Percentiles rank a stretch among this genome's conserved stretches.
phyloP scores from a whole-genome alignment of 2,113 vertebrate genomes.

The Cheilinus undulatus region DNA sequence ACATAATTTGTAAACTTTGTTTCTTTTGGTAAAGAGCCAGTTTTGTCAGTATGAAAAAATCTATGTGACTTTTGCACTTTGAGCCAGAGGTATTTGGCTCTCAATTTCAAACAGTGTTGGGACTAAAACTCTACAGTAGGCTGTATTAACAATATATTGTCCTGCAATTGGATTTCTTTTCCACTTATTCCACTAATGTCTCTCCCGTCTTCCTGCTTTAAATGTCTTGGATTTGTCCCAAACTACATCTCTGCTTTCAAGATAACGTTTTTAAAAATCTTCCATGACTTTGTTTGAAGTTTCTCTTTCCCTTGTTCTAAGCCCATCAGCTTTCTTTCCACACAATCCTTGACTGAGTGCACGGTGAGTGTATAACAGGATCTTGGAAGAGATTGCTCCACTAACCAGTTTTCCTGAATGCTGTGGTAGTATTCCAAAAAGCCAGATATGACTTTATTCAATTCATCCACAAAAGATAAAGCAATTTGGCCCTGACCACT shows the following conservation, averaged over 20 bases:
- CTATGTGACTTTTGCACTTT: too few species aligned
- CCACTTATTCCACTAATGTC: conserved; percentile 1
- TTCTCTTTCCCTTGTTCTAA: conserved; percentile 19
- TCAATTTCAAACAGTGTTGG: too few species aligned
- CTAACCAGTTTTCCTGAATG: conserved; percentile 78
- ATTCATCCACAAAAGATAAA: conserved; percentile 80
- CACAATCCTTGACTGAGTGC: conserved; percentile 60
- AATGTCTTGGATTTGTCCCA: neutral
- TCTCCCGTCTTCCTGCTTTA: neutral
- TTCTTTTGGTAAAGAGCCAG: too few species aligned
- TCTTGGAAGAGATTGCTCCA: conserved; percentile 75
- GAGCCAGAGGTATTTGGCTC: too few species aligned
- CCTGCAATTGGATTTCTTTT: neutral
- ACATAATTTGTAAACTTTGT: too few species aligned
- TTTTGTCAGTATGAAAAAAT: too few species aligned
- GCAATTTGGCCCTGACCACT: conserved; percentile 75
- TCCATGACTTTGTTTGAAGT: conserved; percentile 19
- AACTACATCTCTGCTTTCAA: conserved; percentile 4
- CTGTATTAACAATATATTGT: neutral
- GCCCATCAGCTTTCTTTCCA: conserved; percentile 51
- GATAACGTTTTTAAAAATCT: neutral
- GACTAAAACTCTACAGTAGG: neutral
- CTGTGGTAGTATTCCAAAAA: conserved; percentile 81
- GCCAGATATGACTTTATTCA: conserved; percentile 82
- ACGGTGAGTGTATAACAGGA: conserved; percentile 74